Evolutionary conservation across 1,140 invertebrate species (phyloP), one percentile per base, ranked within the genome.

Genomic region (Aphaenogaster floridana): DNA sequence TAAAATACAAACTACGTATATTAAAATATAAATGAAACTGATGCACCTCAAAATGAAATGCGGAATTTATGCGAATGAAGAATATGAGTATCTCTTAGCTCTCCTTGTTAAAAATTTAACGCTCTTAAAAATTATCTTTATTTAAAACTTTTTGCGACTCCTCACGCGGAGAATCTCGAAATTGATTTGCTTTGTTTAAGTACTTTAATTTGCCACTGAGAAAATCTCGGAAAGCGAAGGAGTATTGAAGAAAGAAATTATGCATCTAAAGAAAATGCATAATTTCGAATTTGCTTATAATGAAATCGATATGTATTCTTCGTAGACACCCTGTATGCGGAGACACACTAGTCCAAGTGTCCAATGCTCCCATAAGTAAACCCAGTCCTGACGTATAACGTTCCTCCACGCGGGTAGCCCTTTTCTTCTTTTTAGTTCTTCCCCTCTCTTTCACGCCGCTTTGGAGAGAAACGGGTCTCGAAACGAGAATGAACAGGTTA

Each of bases 341-440:
- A 36, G 39, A 45, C 11, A 45, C 57, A n/a, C 4, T 39, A 34
- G 15, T 81, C 15, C 64, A 69, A 83, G 42, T 72, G 48, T 76
- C 71, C 39, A 84, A 61, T 63, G 66, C 69, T 74, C 28, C n/a
- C 69, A 74, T 68, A 84, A 76, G 54, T 84, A 83, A 84, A 74
- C 57, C 80, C 80, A 74, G 68, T 84, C 17, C 54, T 84, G 69
- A 76, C 28, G 13, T 63, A 50, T 74, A 84, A 84, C 68, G 80
- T 76, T 83, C 68, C 54, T 83, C n/a, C n/a, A 84, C 17, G 72
- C 11, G 28, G 39, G 69, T 48, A 36, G 8, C 4, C n/a, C 13
- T 74, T 74, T 68, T 74, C 57, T 76, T 36, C 15, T 45, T 36
- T 39, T 50, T 36, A 15, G 17, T 45, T 21, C 28, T 48, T 39